Percentiles rank a stretch among this genome's conserved stretches.
Conservation (phyloP, 2,797 vertebrate genomes). For the Cephalopachus bancanus region DNA sequence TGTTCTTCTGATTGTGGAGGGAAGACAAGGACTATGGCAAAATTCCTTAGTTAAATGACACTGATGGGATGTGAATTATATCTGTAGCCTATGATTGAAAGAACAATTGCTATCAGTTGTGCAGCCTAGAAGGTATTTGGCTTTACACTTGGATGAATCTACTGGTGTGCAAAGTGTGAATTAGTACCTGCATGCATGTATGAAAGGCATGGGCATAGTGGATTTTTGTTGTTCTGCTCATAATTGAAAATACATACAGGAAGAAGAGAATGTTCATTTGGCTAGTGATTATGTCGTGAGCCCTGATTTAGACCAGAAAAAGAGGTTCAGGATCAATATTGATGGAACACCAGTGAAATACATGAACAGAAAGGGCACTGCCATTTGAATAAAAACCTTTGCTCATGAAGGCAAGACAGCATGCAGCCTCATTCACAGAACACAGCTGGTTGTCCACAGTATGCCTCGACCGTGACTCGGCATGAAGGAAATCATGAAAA, state of each 20-base stretch:
- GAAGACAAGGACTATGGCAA: background rate
- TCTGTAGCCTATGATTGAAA: background rate
- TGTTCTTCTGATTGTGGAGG: background rate
- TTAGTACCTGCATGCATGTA: background rate
- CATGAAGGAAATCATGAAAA: background rate
- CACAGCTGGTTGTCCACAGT: fast-evolving
- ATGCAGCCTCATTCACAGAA: background rate
- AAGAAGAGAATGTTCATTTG: background rate
- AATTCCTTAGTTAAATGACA: background rate
- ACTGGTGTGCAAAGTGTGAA: background rate
- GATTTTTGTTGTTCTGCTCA: background rate
- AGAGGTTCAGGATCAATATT: background rate
- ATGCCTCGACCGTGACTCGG: background rate
- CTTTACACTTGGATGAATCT: background rate
- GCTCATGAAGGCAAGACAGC: background rate
- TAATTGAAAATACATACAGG: background rate
- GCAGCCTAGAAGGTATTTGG: background rate
- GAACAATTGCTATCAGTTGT: background rate
- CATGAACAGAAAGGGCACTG: background rate
- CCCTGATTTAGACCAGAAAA: background rate
- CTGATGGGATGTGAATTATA: background rate
- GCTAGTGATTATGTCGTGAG: background rate
- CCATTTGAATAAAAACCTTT: background rate
- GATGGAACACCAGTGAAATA: background rate
- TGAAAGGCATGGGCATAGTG: no score